Conservation (phyloP, 1,140 invertebrate species). For the Drosophila ambigua region DNA sequence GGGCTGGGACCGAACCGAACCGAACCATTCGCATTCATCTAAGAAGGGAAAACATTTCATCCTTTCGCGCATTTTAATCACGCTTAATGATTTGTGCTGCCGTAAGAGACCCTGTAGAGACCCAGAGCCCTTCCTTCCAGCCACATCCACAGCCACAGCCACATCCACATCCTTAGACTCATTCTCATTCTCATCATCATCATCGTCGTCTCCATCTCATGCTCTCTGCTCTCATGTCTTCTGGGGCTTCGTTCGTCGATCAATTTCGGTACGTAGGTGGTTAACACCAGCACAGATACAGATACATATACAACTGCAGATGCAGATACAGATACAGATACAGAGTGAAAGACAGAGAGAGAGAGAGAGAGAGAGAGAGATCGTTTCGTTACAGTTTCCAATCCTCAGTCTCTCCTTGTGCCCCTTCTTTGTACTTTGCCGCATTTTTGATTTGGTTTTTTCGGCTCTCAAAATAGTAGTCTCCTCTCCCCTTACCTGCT, state of each 20-base stretch:
- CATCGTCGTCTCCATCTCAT: neutral
- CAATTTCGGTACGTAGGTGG: slow-evolving; percentile 61
- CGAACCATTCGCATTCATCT: slow-evolving; percentile 8
- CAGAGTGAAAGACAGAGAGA: too few species aligned
- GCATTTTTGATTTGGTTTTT: slow-evolving; percentile 75
- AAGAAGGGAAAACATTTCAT: slow-evolving; percentile 52
- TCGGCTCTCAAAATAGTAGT: slow-evolving; percentile 66
- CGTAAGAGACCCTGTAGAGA: slow-evolving; percentile 3
- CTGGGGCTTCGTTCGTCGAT: slow-evolving; percentile 7
- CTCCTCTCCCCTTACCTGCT: slow-evolving; percentile 15
- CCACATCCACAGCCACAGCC: neutral
- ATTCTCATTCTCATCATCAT: slow-evolving; percentile 8
- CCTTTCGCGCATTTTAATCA: slow-evolving; percentile 68
- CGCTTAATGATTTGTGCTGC: slow-evolving; percentile 64
- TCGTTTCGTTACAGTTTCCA: slow-evolving; percentile 77
- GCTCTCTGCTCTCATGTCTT: neutral
- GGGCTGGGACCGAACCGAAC: neutral
- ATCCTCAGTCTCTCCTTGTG: slow-evolving; percentile 34
- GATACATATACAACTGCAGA: neutral
- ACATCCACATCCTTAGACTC: neutral
- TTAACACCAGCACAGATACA: slow-evolving; percentile 30
- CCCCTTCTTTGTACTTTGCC: slow-evolving; percentile 69
- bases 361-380: neutral
- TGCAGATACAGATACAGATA: neutral
- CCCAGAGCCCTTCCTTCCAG: slow-evolving; percentile 17